Evolutionary conservation across 2,888 invertebrate genomes (phyloP), one percentile per base, ranked within the genome.

Genomic region (Gymnocheta viridis): DNA sequence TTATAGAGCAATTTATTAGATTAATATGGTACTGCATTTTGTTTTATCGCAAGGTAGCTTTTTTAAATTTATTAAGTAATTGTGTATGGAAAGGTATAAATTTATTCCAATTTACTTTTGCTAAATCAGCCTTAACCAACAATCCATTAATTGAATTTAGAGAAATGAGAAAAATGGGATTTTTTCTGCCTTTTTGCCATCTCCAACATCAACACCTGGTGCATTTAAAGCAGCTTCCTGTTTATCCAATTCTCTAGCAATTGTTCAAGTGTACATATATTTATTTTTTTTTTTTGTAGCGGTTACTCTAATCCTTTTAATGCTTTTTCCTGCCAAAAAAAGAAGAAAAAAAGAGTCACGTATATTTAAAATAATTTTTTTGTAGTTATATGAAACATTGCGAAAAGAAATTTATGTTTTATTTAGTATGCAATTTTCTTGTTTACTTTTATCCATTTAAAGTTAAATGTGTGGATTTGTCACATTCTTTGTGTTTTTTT

Each of bases 391-490:
- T 17, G 49, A n/a, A 24, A 19, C 27, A 12, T 4, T 44, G 17
- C 19, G n/a, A 41, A 22, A 60, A 51, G 1, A 44, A 51, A 54
- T 62, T 51, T 60, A 62, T 70, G 27, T 44, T 62, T n/a, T 47
- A 22, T 62, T 27, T 56, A 56, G 22, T 58, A 35, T 32, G 32
- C 41, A 44, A 17, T 66, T 64, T 47, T 22, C 17, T 12, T 54
- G 4, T 44, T 51, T 19, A 19, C 32, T 35, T 70, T 49, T 24
- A 4, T 19, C 6, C 32, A 47, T 17, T 47, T 47, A n/a, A 69
- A 47, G 58, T 76, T 27, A 74, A 74, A 83, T 54, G 58, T 66
- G 72, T 80, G 76, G 41, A 72, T 80, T 67, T 83, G 76, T 80
- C 76, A 80, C 70, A 76, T 58, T 19, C 47, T 22, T 62, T 62